Evolutionary conservation across 2,113 vertebrate genomes (phyloP).

Genomic region (Benthochromis sp.): DNA sequence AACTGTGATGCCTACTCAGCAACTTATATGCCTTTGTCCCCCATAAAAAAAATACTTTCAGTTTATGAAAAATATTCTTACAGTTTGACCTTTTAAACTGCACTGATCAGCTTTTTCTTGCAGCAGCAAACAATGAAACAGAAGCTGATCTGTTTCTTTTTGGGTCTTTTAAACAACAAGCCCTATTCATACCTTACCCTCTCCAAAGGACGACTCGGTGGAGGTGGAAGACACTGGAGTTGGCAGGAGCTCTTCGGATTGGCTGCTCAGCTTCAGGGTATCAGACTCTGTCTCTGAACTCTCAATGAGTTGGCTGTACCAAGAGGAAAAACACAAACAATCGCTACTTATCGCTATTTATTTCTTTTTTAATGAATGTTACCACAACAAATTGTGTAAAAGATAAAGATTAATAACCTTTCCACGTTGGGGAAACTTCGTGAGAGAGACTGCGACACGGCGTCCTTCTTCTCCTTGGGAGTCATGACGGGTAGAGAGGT

Average conservation of each 20-base stretch:
- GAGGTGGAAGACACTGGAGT: conserved; percentile 76
- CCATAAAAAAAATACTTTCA: background rate
- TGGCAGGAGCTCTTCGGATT: conserved; percentile 79
- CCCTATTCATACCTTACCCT: conserved; percentile 67
- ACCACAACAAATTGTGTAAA: background rate
- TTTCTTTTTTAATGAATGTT: background rate
- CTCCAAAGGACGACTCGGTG: conserved; percentile 76
- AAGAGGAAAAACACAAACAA: background rate
- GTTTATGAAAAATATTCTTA: background rate
- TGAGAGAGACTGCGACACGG: conserved; percentile 56
- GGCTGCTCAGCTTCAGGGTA: conserved; percentile 64
- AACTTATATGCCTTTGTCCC: background rate
- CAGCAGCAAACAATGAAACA: background rate
- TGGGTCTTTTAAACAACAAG: background rate
- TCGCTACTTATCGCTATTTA: background rate
- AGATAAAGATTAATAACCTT: conserved; percentile 64
- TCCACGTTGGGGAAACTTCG: conserved; percentile 75
- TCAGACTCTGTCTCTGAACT: conserved; percentile 77
- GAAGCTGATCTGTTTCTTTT: background rate
- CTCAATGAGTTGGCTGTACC: conserved; percentile 50
- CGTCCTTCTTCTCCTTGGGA: conserved; percentile 70
- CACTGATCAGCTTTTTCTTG: background rate
- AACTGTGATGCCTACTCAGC: background rate
- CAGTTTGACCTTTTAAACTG: background rate
- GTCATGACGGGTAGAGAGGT: conserved; percentile 70